These are phyloP conservation scores for Clarias batrachus DNA, from an alignment of 2,113 vertebrate species.

Conservation along the genomic window DNA sequence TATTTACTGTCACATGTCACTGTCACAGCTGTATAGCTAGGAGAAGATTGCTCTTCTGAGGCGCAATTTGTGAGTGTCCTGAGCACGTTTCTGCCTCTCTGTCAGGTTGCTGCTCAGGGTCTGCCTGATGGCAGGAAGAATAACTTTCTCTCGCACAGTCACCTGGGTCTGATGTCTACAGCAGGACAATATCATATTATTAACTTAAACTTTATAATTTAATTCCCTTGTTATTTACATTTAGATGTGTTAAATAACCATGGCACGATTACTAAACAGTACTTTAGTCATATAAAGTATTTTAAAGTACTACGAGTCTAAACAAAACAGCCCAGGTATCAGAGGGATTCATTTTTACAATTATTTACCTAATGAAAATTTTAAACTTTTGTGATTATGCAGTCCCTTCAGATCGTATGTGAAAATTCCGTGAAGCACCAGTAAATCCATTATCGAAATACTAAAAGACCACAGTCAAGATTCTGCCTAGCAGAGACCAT, in stretches of 20 bases:
- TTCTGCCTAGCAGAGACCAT: neutral
- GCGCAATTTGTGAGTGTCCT: slow-evolving; percentile 60
- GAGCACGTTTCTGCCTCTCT: slow-evolving; percentile 62
- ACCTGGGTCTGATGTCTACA: slow-evolving; percentile 30
- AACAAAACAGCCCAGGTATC: neutral
- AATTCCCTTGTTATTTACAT: neutral
- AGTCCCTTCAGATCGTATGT: neutral
- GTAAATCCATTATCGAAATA: neutral
- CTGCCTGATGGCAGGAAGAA: slow-evolving; percentile 66
- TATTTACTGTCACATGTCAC: neutral
- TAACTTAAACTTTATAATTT: neutral
- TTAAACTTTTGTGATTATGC: neutral
- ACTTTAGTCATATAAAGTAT: neutral
- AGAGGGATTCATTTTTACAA: neutral
- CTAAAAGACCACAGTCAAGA: neutral
- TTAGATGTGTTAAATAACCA: neutral
- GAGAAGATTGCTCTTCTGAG: slow-evolving; percentile 47
- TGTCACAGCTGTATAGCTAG: neutral
- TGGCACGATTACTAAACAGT: neutral
- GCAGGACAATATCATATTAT: neutral
- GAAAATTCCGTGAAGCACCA: neutral
- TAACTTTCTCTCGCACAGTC: slow-evolving; percentile 41
- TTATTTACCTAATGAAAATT: neutral
- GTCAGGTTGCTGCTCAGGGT: slow-evolving; percentile 60
- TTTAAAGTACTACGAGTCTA: neutral